Evolutionary conservation across 2,797 vertebrate species (phyloP).

Genomic region (Lacerta bilineata): DNA sequence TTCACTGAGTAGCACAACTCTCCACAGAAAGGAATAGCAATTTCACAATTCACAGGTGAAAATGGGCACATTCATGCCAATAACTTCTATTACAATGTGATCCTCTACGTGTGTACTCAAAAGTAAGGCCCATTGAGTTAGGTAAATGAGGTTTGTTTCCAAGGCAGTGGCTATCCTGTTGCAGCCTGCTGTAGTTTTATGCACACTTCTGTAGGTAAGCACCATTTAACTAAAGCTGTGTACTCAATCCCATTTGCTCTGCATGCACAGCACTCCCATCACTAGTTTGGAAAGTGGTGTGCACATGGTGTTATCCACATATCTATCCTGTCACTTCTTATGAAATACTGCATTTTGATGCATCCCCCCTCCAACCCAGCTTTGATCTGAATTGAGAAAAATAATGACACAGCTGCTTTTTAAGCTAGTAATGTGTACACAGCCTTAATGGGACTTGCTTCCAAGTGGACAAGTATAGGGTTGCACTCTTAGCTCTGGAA

Average conservation of each 20-base stretch:
- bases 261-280: too few relatives aligned
- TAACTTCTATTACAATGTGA: background rate
- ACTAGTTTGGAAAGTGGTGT: too few relatives aligned
- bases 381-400: too few relatives aligned
- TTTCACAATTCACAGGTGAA: conserved; percentile 15
- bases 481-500: conserved; percentile 16
- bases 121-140: background rate
- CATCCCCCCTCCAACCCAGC: too few relatives aligned
- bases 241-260: too few relatives aligned
- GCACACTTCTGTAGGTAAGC: background rate
- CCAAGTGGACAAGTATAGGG: background rate
- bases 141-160: background rate
- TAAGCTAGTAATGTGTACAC: too few relatives aligned
- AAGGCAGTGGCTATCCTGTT: background rate
- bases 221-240: background rate
- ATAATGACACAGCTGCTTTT: too few relatives aligned
- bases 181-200: background rate
- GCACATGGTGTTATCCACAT: too few relatives aligned
- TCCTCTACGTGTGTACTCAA: background rate
- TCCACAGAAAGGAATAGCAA: conserved; percentile 27
- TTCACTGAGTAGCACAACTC: conserved; percentile 22
- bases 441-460: background rate
- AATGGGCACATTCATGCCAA: background rate
- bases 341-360: too few relatives aligned
- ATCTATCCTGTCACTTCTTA: too few relatives aligned